Evolutionary conservation across 2,888 invertebrate species (phyloP).

Genomic region (Epinotia nisella): DNA sequence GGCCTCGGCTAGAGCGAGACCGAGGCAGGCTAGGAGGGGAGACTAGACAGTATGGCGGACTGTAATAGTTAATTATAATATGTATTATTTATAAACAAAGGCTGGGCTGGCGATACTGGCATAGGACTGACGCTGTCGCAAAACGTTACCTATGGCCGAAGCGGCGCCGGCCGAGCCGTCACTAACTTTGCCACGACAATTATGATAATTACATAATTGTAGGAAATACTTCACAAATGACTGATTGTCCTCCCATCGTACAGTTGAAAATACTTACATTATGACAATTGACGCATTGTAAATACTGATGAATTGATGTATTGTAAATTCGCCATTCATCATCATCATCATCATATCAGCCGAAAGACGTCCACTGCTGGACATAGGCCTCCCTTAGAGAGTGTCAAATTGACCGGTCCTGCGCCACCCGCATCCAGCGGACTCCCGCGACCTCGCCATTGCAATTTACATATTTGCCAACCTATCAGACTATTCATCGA

Average conservation of each 20-base stretch:
- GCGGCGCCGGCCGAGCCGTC: background rate
- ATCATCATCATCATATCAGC: too few species aligned
- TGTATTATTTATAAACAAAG: conserved; percentile 18
- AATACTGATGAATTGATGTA: too few species aligned
- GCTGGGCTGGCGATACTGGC: background rate
- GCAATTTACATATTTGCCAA: background rate
- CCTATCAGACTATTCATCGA: background rate
- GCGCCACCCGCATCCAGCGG: too few species aligned
- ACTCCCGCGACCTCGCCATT: too few species aligned
- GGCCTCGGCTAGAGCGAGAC: conserved; percentile 48
- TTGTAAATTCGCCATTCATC: too few species aligned
- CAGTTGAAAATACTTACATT: background rate
- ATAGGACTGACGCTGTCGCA: background rate
- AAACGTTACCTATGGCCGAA: background rate
- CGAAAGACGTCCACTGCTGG: too few species aligned
- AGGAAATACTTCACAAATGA: background rate
- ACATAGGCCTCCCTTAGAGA: too few species aligned
- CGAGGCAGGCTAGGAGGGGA: conserved; percentile 29
- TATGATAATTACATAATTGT: background rate
- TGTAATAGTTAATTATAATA: conserved; percentile 14
- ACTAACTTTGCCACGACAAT: conserved; percentile 2
- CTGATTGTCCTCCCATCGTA: background rate
- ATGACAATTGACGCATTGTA: too few species aligned
- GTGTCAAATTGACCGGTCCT: too few species aligned
- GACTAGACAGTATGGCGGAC: conserved; percentile 42